phyloP scores from a whole-genome alignment of 2,888 invertebrate genomes.

The Agrotis puta region DNA sequence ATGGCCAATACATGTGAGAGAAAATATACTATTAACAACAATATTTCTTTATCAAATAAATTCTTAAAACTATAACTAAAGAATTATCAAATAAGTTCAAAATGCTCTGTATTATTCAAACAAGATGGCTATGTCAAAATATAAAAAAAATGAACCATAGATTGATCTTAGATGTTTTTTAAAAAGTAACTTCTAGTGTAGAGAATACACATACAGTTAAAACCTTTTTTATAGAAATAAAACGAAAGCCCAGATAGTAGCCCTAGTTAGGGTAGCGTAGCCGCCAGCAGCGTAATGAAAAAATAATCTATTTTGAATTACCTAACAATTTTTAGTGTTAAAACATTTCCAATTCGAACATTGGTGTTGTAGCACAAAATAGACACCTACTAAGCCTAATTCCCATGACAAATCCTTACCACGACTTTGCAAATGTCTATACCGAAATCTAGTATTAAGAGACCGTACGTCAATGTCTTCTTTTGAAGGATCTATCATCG shows the following conservation, averaged over 20 bases:
- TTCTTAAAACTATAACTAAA: conserved; percentile 19
- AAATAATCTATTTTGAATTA: conserved; percentile 6
- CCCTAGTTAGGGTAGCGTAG: neutral
- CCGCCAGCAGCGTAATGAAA: conserved; percentile 13
- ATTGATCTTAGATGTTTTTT: neutral
- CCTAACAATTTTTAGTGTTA: conserved; percentile 11
- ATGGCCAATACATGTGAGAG: conserved; percentile 27
- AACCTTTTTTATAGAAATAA: neutral
- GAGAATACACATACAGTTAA: neutral
- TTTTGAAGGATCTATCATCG: too few species aligned
- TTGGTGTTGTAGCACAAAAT: conserved; percentile 11
- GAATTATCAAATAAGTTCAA: conserved; percentile 21
- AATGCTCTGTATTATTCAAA: conserved; percentile 39
- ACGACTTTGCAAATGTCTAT: too few species aligned
- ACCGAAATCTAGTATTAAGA: neutral
- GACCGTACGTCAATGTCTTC: neutral
- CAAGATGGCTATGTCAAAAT: neutral
- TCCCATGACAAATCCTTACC: neutral
- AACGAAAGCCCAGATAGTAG: neutral
- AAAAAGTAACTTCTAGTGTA: neutral
- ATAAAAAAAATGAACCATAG: neutral
- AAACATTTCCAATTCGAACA: conserved; percentile 4
- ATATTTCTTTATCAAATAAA: conserved; percentile 6
- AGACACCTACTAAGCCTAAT: neutral
- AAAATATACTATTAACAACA: conserved; percentile 2